Base-by-base conservation (phyloP, 2,888 invertebrate species). In the Lysandra coridon region DNA sequence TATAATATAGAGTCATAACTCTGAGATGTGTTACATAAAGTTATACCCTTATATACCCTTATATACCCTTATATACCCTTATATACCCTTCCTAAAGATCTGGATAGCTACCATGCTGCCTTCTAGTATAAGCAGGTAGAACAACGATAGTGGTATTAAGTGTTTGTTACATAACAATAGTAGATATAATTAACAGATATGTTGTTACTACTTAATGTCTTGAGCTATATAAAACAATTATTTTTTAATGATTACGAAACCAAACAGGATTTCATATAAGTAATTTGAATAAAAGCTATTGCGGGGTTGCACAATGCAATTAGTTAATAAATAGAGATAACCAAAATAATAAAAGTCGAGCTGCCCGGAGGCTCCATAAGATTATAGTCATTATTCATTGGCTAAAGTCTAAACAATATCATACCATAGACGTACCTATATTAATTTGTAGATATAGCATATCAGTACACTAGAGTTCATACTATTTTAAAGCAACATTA, bases 251-350 rank as follows among this genome's bases (percentile, higher is more conserved):
- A 33, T 69, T 69, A 69, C 69, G 14, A 69, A 69, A 37, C 33
- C 5, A 33, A 33, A 33, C 33, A 33, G 33, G 69, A 6, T 33
- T 69, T 69, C 14, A 69, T 69, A 69, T 33, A 33, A 33, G 69
- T 69, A 69, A 69, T 69, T 69, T 33, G 69, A 69, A 69, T 69
- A 14, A 33, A 37, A 69, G 69, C 33, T 69, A 69, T 69, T 69
- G 33, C 64, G 30, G 12, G 30, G 30, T 64, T 64, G 12, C 69
- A 33, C 69, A 69, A 69, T 69, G 33, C 33, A 0, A 33, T 69
- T 69, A 33, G 69, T 33, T 33, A 69, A 33, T 69, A n/a, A n/a
- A n/a, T n/a, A 14, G 14, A 74, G 23, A 23, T 76, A 57, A 49
- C 76, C 30, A 49, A 76, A 53, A 49, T 30, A 30, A 75, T 23